Conservation (phyloP, 2,888 invertebrate species). For the Lepidochrysops patricia region DNA sequence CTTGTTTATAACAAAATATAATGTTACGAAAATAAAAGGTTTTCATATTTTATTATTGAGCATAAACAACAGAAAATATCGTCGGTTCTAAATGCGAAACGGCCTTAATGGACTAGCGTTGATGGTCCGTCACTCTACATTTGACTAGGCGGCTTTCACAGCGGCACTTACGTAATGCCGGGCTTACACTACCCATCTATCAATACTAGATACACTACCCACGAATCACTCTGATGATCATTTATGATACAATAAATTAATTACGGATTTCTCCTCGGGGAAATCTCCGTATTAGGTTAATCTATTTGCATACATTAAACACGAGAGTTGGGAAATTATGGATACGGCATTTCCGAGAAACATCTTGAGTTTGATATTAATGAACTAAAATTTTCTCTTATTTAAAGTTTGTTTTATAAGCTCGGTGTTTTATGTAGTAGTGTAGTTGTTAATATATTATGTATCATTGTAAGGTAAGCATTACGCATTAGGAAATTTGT, state of each 20-base stretch:
- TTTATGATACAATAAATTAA: slow-evolving; percentile 13
- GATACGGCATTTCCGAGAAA: not conserved
- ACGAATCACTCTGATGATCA: slow-evolving; percentile 12
- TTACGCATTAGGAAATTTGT: not conserved
- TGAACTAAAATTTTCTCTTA: not conserved
- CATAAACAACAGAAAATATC: slow-evolving; percentile 18
- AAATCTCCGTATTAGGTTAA: slow-evolving; percentile 10
- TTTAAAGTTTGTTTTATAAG: not conserved
- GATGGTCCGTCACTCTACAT: slow-evolving; percentile 68
- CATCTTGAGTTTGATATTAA: not conserved
- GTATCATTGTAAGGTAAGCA: not conserved
- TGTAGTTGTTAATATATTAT: not conserved
- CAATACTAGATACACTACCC: slow-evolving; percentile 19
- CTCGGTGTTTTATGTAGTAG: too few species aligned
- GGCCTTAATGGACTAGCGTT: slow-evolving; percentile 61
- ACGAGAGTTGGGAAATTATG: not conserved
- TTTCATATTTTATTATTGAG: too few species aligned
- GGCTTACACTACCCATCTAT: slow-evolving; percentile 36
- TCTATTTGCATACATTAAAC: slow-evolving; percentile 13
- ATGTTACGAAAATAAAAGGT: not conserved
- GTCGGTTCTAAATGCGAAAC: slow-evolving; percentile 20
- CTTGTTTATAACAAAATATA: too few species aligned
- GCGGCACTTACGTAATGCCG: slow-evolving; percentile 48
- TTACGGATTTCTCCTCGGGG: slow-evolving; percentile 9
- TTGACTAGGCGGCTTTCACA: slow-evolving; percentile 69